These are phyloP conservation scores for Malthinus seriepunctatus DNA, from an alignment of 2,888 invertebrate species.

Conservation along the genomic window DNA sequence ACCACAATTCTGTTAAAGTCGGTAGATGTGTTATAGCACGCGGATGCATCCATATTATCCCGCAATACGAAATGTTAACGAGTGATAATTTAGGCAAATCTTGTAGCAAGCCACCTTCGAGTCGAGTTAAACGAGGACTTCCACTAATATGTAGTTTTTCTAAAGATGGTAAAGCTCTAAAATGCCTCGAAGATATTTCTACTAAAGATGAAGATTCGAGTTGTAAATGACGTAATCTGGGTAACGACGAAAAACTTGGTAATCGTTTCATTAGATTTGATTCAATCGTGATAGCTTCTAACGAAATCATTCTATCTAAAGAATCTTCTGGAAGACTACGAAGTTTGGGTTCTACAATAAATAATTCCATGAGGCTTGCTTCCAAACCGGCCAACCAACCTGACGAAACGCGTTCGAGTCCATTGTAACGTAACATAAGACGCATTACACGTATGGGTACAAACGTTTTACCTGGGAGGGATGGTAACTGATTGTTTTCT, in stretches of 20 bases:
- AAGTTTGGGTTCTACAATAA: conserved; percentile 81
- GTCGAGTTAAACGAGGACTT: conserved; percentile 65
- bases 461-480: conserved; percentile 82
- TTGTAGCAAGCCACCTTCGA: conserved; percentile 76
- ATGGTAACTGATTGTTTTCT: conserved; percentile 84
- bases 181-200: conserved; percentile 69
- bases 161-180: conserved; percentile 70
- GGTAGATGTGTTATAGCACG: conserved; percentile 72
- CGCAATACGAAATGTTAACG: conserved; percentile 77
- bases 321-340: conserved; percentile 80
- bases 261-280: conserved; percentile 75
- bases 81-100: conserved; percentile 63
- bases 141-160: conserved; percentile 77
- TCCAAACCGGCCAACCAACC: conserved; percentile 82
- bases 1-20: conserved; percentile 68
- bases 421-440: conserved; percentile 82
- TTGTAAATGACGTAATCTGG: conserved; percentile 73
- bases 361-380: conserved; percentile 77
- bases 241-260: conserved; percentile 72
- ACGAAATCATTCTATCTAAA: conserved; percentile 69
- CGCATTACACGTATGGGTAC: conserved; percentile 74
- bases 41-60: conserved; percentile 77
- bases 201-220: conserved; percentile 70
- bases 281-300: conserved; percentile 84
- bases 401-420: conserved; percentile 77